Evolutionary conservation across 2,888 invertebrate species (phyloP), one percentile per base, ranked within the genome.

Genomic region (Calephelis perditalis): DNA sequence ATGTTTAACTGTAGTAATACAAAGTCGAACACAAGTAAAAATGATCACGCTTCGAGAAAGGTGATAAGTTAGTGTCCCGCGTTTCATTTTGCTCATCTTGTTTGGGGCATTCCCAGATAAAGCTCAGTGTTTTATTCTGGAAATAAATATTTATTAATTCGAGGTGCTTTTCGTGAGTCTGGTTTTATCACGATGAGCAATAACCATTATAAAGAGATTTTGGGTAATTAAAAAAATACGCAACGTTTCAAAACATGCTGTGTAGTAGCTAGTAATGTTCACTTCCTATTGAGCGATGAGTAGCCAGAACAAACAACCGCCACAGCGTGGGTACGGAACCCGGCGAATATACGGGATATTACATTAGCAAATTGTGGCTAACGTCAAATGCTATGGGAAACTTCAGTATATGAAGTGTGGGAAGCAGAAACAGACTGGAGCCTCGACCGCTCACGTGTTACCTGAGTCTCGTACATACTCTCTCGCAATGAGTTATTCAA

Each of bases 301-400:
- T 69, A 64, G 64, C 65, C 43, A 63, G 61, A 62, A 64, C 65
- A 63, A 59, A 58, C 52, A 52, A 52, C 35, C 52, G 52, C 35
- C 35, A 52, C 62, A 67, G 58, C 73, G 76, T 76, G 74, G 73
- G 72, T 73, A 72, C 69, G 46, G 65, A 62, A 62, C 37, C 57
- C 57, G 62, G 65, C 59, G 45, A 56, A 54, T 45, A 54, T 52
- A 60, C 63, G 69, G 74, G 71, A 76, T 77, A 77, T 76, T 75
- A 75, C 76, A 79, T 80, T 81, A 80, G 80, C 81, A 74, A 80
- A 79, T 76, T 70, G 70, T 72, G 68, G 37, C 40, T 49, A 49
- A 11, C 49, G 52, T 11, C 52, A 26, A 35, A 43, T 4, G 5
- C 11, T 49, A 47, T 58, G 47, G 40, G 49, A 52, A 52, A 15